A percentile compares a stretch with the other conserved stretches of the same genome.
Conservation (phyloP, 2,797 vertebrate species). For the Hipposideros larvatus region DNA sequence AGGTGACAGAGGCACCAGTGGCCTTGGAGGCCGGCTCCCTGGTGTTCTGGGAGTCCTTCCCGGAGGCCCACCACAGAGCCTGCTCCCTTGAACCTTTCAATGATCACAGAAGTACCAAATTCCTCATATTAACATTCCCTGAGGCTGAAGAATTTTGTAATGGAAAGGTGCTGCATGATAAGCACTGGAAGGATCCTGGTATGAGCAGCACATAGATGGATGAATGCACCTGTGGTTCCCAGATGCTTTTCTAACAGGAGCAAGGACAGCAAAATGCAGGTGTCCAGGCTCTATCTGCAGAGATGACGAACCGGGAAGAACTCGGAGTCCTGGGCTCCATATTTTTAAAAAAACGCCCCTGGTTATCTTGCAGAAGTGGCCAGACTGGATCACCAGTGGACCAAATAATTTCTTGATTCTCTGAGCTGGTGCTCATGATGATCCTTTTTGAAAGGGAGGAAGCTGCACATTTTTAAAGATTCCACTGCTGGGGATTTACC, state of each 20-base stretch:
- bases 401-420: not conserved
- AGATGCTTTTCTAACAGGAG: not conserved
- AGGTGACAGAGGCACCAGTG: not conserved
- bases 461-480: slow-evolving; percentile 32
- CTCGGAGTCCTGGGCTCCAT: not conserved
- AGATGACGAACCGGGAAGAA: not conserved
- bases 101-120: not conserved
- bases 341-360: not conserved
- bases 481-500: not conserved
- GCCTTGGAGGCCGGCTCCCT: not conserved
- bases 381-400: not conserved
- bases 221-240: not conserved
- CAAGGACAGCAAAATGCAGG: not conserved
- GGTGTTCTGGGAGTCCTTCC: not conserved
- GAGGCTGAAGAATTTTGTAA: not conserved
- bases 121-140: not conserved
- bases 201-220: not conserved
- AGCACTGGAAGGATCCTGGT: not conserved
- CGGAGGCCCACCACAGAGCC: not conserved
- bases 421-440: not conserved
- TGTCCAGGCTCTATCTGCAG: not conserved
- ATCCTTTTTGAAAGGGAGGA: slow-evolving; percentile 58
- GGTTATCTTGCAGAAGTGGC: not conserved
- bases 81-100: not conserved
- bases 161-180: not conserved